A percentile compares a stretch with the other conserved stretches of the same genome.
Evolutionary conservation across 2,797 vertebrate genomes (phyloP).

Genomic region (Garrulus glandarius): DNA sequence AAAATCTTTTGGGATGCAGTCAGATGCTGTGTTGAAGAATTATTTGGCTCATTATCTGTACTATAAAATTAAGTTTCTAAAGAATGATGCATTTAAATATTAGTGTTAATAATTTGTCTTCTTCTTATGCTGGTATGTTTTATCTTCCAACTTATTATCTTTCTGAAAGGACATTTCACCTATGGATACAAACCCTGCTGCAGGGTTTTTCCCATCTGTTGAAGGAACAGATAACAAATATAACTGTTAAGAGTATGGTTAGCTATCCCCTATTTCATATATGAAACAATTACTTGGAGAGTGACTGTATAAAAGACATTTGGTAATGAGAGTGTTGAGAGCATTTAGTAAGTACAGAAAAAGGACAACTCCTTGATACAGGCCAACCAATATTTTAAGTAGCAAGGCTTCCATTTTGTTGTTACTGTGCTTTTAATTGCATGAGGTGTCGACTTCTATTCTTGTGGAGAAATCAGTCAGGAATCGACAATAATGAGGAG

Average conservation of each 20-base stretch:
- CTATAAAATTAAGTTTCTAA: not conserved
- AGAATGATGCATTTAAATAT: not conserved
- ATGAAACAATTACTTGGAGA: not conserved
- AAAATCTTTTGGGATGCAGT: not conserved
- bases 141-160: not conserved
- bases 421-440: not conserved
- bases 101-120: not conserved
- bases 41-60: not conserved
- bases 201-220: not conserved
- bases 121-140: not conserved
- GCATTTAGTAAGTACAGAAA: not conserved
- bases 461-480: conserved; percentile 19
- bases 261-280: not conserved
- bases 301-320: not conserved
- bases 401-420: not conserved
- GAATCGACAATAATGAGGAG: not conserved
- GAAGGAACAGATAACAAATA: not conserved
- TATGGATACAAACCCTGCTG: not conserved
- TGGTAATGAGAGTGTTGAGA: not conserved
- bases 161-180: not conserved
- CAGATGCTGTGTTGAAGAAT: not conserved
- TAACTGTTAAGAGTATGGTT: not conserved
- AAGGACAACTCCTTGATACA: not conserved
- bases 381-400: not conserved
- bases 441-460: not conserved